Conservation (phyloP, 2,113 vertebrate species). For the Galemys pyrenaicus region DNA sequence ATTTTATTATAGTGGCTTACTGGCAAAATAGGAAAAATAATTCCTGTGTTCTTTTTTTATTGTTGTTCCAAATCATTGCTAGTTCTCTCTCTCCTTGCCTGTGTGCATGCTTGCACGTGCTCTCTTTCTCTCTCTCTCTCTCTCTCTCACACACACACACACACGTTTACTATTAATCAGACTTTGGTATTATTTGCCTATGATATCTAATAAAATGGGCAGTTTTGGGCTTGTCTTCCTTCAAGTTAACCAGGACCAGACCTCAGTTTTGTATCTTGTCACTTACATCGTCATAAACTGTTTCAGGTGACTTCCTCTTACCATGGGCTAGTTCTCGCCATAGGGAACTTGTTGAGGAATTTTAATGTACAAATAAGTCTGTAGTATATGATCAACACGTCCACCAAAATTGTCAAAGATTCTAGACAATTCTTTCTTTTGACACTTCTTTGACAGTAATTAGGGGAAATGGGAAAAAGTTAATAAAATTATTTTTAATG, state of each 20-base stretch:
- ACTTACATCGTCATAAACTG: background rate
- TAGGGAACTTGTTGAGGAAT: background rate
- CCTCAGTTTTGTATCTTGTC: background rate
- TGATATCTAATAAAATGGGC: background rate
- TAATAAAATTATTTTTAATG: slow-evolving; percentile 37
- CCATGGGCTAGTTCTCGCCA: background rate
- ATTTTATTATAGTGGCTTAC: background rate
- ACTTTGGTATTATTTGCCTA: slow-evolving; percentile 6
- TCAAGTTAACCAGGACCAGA: background rate
- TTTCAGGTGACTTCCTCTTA: background rate
- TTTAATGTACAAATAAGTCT: background rate
- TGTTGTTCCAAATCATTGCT: slow-evolving; percentile 1
- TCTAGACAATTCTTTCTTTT: slow-evolving; percentile 32
- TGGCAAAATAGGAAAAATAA: background rate
- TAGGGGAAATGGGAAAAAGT: background rate
- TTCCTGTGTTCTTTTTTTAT: background rate
- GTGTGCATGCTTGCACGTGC: background rate
- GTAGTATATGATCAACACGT: slow-evolving; percentile 3
- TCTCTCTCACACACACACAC: no score
- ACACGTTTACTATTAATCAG: background rate
- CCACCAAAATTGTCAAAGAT: background rate
- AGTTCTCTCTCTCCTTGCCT: background rate
- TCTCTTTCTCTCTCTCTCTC: no score
- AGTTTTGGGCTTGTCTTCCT: background rate
- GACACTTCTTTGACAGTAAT: slow-evolving; percentile 43